phyloP scores from a whole-genome alignment of 2,888 invertebrate genomes.

The Didymodactylos carnosus region DNA sequence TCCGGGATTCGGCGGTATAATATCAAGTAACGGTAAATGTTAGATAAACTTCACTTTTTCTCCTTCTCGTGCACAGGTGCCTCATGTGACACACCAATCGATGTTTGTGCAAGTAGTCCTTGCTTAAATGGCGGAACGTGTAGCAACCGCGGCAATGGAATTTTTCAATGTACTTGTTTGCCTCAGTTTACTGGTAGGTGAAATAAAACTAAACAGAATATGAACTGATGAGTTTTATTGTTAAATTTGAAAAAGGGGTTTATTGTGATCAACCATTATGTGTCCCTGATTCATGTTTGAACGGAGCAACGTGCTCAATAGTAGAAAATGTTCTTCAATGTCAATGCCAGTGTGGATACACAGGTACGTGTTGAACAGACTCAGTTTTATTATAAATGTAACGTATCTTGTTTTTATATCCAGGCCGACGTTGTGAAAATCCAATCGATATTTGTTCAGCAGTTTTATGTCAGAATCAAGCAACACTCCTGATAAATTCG shows the following conservation, averaged over 20 bases:
- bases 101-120: conserved; percentile 8
- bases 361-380: conserved; percentile 5
- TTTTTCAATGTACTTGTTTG: conserved; percentile 16
- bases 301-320: conserved; percentile 8
- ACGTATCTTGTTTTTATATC: neutral
- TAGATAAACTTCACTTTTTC: too few relatives aligned
- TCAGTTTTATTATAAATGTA: neutral
- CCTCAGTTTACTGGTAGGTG: neutral
- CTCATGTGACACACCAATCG: conserved; percentile 49
- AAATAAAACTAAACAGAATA: neutral
- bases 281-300: conserved; percentile 1
- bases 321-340: neutral
- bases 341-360: conserved; percentile 5
- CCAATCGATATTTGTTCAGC: conserved; percentile 10
- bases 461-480: conserved; percentile 4
- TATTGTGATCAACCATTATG: conserved; percentile 2
- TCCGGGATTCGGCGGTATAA: conserved; percentile 3
- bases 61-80: conserved; percentile 47
- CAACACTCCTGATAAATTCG: conserved; percentile 4
- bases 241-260: too few relatives aligned
- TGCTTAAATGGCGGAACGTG: conserved; percentile 8
- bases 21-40: too few relatives aligned
- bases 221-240: neutral
- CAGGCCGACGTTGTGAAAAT: conserved; percentile 7
- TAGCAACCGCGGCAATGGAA: conserved; percentile 2